Evolutionary conservation across 1,140 invertebrate genomes (phyloP).

Genomic region (Magallana angulata): DNA sequence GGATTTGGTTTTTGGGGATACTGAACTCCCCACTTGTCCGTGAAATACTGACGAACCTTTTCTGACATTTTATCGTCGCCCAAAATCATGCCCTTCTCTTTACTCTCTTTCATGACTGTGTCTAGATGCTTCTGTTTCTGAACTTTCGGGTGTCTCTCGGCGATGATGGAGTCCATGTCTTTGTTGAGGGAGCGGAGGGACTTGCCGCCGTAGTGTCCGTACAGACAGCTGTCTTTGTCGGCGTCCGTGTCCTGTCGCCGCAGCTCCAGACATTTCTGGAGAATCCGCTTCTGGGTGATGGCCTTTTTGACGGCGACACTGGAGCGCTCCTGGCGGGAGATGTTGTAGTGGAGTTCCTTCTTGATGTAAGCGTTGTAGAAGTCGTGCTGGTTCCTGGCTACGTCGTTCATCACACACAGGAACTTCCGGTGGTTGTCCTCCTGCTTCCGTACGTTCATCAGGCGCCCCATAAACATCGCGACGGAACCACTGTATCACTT

Average conservation of each 20-base stretch:
- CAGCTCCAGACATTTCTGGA: slow-evolving; percentile 56
- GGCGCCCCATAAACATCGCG: slow-evolving; percentile 54
- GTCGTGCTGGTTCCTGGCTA: slow-evolving; percentile 47
- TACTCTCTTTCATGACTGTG: slow-evolving; percentile 42
- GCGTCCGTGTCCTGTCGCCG: slow-evolving; percentile 33
- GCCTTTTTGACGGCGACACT: slow-evolving; percentile 39
- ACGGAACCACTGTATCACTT: background rate
- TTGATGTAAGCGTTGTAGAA: slow-evolving; percentile 41
- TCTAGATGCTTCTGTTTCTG: slow-evolving; percentile 45
- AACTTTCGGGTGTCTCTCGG: slow-evolving; percentile 47
- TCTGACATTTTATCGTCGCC: slow-evolving; percentile 50
- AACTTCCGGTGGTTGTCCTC: slow-evolving; percentile 56
- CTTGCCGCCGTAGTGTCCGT: slow-evolving; percentile 54
- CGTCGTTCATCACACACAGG: slow-evolving; percentile 55
- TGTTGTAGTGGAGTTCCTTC: slow-evolving; percentile 47
- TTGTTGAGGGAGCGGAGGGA: slow-evolving; percentile 47
- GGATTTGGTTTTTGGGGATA: slow-evolving; percentile 31
- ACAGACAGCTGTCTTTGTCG: slow-evolving; percentile 34
- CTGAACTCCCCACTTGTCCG: slow-evolving; percentile 51
- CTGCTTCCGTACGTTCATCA: slow-evolving; percentile 50
- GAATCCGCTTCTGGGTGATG: slow-evolving; percentile 40
- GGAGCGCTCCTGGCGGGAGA: slow-evolving; percentile 41
- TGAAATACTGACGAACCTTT: slow-evolving; percentile 53
- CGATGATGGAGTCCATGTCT: slow-evolving; percentile 52
- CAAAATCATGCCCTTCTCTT: slow-evolving; percentile 55